Evolutionary conservation across 1,140 invertebrate genomes (phyloP).

Genomic region (Brachionus angularis): DNA sequence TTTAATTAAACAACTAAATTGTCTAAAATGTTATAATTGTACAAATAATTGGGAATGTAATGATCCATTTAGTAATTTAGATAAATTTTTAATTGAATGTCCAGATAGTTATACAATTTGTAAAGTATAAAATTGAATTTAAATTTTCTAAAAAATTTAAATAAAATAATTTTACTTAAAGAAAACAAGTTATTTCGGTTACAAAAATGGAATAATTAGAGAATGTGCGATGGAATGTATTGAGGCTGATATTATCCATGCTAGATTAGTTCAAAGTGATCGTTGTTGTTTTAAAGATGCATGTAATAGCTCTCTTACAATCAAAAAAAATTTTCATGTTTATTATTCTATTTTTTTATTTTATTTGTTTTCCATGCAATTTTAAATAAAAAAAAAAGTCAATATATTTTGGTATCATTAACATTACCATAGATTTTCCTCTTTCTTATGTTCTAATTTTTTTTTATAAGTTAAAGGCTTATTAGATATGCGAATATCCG

Average conservation of each 20-base stretch:
- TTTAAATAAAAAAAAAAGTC: too few relatives aligned
- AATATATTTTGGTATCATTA: too few relatives aligned
- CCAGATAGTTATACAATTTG: background rate
- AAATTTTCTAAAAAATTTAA: background rate
- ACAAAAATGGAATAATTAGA: background rate
- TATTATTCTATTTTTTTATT: too few relatives aligned
- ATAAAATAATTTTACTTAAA: background rate
- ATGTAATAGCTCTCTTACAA: background rate
- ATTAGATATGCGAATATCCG: too few relatives aligned
- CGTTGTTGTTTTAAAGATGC: background rate
- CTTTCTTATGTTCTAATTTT: too few relatives aligned
- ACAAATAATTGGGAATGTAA: background rate
- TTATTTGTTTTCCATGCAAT: too few relatives aligned
- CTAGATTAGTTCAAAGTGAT: background rate
- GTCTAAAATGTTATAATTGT: background rate
- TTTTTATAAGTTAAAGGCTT: too few relatives aligned
- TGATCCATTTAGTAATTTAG: background rate
- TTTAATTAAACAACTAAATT: background rate
- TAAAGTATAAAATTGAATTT: background rate
- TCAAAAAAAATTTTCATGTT: too few relatives aligned
- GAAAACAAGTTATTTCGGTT: background rate
- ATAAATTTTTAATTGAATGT: background rate
- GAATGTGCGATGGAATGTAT: background rate
- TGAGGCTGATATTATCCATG: background rate
- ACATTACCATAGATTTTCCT: too few relatives aligned